Conservation (phyloP, 2,797 vertebrate genomes). For the Spinibarbus caldwelli region DNA sequence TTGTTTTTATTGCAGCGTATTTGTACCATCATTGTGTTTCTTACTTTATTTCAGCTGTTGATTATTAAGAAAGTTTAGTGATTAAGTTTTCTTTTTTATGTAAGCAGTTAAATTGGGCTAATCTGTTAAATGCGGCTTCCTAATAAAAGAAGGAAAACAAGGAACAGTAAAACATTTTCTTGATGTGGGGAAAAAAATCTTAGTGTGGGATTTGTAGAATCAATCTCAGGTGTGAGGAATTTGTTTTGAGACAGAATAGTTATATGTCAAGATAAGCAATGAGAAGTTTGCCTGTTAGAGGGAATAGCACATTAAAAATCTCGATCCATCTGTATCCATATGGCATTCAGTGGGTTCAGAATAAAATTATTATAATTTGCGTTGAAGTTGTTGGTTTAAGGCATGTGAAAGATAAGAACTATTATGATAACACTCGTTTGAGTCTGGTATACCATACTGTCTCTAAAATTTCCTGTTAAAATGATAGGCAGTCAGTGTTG, state of each 20-base stretch:
- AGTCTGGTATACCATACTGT: background rate
- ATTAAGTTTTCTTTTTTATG: conserved; percentile 2
- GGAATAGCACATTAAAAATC: background rate
- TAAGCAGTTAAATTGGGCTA: background rate
- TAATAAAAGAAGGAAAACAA: conserved; percentile 1
- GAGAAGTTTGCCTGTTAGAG: background rate
- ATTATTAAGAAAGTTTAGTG: background rate
- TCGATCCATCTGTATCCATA: background rate
- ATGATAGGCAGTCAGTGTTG: background rate
- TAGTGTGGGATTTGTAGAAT: background rate
- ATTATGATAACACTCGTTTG: background rate
- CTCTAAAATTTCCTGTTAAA: background rate
- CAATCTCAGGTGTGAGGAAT: conserved; percentile 12
- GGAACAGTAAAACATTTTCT: background rate
- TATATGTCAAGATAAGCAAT: background rate
- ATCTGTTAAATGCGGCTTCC: conserved; percentile 3
- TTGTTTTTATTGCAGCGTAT: conserved; percentile 3
- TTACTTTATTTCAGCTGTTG: background rate
- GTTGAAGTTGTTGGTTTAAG: background rate
- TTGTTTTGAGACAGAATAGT: background rate
- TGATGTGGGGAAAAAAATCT: background rate
- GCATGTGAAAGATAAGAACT: background rate
- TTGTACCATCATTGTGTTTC: background rate
- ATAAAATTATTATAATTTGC: background rate
- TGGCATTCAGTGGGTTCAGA: background rate